phyloP scores from a whole-genome alignment of 2,888 invertebrate genomes.

The Phanerotoma sp. region DNA sequence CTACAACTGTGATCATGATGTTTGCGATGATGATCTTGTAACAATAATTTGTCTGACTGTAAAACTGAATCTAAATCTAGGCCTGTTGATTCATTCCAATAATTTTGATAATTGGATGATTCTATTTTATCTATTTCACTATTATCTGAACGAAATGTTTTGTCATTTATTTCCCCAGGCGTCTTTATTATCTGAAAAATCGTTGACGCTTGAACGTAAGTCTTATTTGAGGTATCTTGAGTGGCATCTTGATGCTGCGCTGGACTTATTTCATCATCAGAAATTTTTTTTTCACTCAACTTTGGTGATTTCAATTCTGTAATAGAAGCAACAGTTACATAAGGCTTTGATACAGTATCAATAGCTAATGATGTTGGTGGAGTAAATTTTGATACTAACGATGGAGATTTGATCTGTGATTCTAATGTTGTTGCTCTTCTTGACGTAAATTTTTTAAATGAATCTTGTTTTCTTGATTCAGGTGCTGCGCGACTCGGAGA shows the following conservation, averaged over 20 bases:
- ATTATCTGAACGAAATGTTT: constrained; percentile 20
- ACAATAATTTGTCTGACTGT: not conserved
- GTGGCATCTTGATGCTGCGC: not conserved
- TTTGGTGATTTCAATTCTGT: constrained; percentile 34
- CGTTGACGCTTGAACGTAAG: constrained; percentile 39
- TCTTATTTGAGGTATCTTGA: constrained; percentile 27
- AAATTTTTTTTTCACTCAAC: constrained; percentile 7
- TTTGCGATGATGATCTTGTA: too few relatives aligned
- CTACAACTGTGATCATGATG: constrained; percentile 13
- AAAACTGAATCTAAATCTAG: constrained; percentile 26
- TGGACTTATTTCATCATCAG: not conserved
- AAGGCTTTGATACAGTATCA: constrained; percentile 37
- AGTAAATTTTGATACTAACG: constrained; percentile 36
- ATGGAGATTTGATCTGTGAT: constrained; percentile 36
- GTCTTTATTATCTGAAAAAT: constrained; percentile 43
- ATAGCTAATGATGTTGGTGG: not conserved
- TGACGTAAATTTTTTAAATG: constrained; percentile 25
- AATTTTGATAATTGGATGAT: constrained; percentile 31
- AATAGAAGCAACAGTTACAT: constrained; percentile 45
- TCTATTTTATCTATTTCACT: constrained; percentile 29
- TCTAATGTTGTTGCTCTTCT: constrained; percentile 39
- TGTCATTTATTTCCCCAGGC: constrained; percentile 17
- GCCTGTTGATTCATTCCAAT: constrained; percentile 35
- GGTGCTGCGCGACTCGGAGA: not conserved
- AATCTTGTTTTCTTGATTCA: constrained; percentile 25